Conservation (phyloP, 2,888 invertebrate genomes). For the Pyrrhosoma nymphula region DNA sequence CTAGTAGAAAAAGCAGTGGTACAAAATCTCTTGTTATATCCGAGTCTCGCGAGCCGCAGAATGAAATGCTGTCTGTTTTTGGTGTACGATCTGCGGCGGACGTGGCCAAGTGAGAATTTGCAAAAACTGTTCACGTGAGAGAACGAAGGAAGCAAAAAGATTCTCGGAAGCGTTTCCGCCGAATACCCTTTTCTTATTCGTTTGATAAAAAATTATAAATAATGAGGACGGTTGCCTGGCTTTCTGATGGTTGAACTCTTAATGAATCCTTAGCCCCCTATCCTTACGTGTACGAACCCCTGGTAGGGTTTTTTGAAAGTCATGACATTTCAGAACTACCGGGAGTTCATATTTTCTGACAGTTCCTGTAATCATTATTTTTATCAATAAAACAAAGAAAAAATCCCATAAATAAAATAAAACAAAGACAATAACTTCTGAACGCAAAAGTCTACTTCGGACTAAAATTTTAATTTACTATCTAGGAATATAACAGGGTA, state of each 20-base stretch:
- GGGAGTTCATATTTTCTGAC: no score
- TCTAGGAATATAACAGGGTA: no score
- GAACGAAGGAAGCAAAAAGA: not conserved
- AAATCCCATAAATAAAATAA: no score
- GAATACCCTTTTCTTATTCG: not conserved
- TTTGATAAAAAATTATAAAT: not conserved
- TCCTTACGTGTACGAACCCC: not conserved
- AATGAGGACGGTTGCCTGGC: not conserved
- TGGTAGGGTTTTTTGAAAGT: no score
- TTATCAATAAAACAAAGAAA: no score
- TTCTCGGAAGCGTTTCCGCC: not conserved
- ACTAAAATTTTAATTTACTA: no score
- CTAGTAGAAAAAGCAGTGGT: not conserved
- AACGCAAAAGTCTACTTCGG: no score
- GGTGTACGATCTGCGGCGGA: slow-evolving; percentile 14
- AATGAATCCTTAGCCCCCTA: not conserved
- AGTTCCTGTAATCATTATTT: no score
- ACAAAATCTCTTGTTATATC: slow-evolving; percentile 3
- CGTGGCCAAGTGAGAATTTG: not conserved
- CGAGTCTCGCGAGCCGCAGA: not conserved
- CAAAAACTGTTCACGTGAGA: not conserved
- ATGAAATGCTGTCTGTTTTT: not conserved
- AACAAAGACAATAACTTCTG: no score
- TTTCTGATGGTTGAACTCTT: not conserved
- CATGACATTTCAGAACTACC: no score